phyloP scores from a whole-genome alignment of 2,888 invertebrate genomes.

The Drosophila ustulata region DNA sequence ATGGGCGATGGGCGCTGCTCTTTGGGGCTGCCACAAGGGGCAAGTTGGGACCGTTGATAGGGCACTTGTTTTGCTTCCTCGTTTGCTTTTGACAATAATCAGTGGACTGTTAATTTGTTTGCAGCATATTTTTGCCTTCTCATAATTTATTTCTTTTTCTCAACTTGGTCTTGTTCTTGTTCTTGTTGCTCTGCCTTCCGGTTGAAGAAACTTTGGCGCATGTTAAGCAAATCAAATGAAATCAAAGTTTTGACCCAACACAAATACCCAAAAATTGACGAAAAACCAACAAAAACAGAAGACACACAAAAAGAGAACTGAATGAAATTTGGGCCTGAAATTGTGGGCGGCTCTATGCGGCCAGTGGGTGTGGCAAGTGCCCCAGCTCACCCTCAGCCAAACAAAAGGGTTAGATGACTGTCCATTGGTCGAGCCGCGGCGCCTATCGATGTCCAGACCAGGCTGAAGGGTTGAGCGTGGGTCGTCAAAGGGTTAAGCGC shows the following conservation, averaged over 20 bases:
- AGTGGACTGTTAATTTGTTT: conserved; percentile 83
- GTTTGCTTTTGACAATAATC: conserved; percentile 80
- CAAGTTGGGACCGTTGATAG: conserved; percentile 52
- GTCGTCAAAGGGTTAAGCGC: conserved; percentile 53
- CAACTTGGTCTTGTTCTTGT: conserved; percentile 7
- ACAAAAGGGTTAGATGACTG: conserved; percentile 44
- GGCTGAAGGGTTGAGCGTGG: conserved; percentile 40
- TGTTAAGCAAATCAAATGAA: conserved; percentile 71
- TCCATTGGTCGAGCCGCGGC: conserved; percentile 40
- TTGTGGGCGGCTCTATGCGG: conserved; percentile 13
- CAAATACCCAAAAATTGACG: conserved; percentile 15
- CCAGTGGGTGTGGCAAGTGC: conserved; percentile 41
- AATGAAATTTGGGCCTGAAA: conserved; percentile 16
- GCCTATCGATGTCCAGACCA: conserved; percentile 40
- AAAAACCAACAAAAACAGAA: conserved; percentile 8
- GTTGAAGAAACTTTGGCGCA: conserved; percentile 81
- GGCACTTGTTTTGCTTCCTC: conserved; percentile 74
- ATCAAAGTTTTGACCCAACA: conserved; percentile 67
- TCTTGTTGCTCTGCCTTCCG: conserved; percentile 65
- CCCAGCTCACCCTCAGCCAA: conserved; percentile 30
- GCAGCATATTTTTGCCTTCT: conserved; percentile 53
- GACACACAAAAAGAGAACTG: conserved; percentile 20
- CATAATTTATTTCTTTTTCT: conserved; percentile 47
- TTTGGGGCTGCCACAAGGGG: background rate
- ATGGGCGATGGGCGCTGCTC: background rate